Evolutionary conservation across 1,140 invertebrate genomes (phyloP), one percentile per base, ranked within the genome.

Genomic region (Drosophila parabipectinata): DNA sequence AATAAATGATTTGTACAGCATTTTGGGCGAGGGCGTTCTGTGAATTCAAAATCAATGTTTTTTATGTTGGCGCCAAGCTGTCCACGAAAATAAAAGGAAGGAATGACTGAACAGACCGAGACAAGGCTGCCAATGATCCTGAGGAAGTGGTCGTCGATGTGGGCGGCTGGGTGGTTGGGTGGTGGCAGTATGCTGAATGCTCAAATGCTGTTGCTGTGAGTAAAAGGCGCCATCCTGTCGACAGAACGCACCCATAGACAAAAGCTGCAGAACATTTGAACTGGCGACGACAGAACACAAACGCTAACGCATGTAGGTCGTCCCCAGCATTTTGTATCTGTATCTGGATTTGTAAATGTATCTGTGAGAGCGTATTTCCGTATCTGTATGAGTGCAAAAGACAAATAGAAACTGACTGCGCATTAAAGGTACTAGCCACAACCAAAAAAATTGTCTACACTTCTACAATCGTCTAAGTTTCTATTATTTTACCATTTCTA

Each of bases 41-140:
- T 37, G 76, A 73, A 89, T 80, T 83, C 45, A 68, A 71, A 88
- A 84, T 77, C 64, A 77, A 77, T 77, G 64, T 88, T 88, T 76
- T 88, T 79, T 89, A 89, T 88, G 73, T 79, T 89, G 83, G 83
- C 83, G 83, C 84, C 83, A 75, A 58, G 32, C 58, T 73, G 83
- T 88, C 83, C 84, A 57, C 72, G 60, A 88, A 89, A 84, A 89
- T 84, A 88, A 80, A 72, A 75, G 80, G 55, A 80, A 89, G 60
- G 68, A 54, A 50, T 44, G 44, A 50, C 63, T 57, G 52, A 69
- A 26, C 64, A 69, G 41, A 57, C 51, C 24, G 32, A 64, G 53
- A 47, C 28, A 59, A 72, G 63, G 44, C 55, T 52, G 47, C 63
- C 63, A 64, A 67, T 64, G 63, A 66, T 50, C 58, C 58, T 62